Conservation (phyloP, 2,888 invertebrate genomes). For the Nebria salina region DNA sequence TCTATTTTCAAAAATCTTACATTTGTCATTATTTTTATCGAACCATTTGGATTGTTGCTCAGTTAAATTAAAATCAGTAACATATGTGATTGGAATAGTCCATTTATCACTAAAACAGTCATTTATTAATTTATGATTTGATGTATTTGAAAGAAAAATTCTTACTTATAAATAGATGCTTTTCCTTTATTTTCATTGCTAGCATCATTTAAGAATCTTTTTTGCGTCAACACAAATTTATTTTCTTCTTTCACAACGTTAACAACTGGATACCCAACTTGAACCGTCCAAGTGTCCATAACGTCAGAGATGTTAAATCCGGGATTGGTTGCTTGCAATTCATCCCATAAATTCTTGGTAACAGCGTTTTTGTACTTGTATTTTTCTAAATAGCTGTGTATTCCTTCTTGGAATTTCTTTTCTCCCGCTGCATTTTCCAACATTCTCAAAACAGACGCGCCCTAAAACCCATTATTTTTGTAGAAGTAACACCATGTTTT, state of each 20-base stretch:
- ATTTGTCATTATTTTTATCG: constrained; percentile 61
- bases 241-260: constrained; percentile 65
- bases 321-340: constrained; percentile 68
- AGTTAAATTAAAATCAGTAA: constrained; percentile 64
- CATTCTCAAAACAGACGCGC: constrained; percentile 90
- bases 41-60: constrained; percentile 52
- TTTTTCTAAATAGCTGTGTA: constrained; percentile 77
- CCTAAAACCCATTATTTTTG: constrained; percentile 64
- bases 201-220: constrained; percentile 78
- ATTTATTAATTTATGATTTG: constrained; percentile 6
- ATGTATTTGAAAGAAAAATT: neutral
- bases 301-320: constrained; percentile 67
- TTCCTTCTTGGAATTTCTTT: constrained; percentile 75
- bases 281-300: constrained; percentile 90
- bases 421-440: constrained; percentile 81
- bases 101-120: constrained; percentile 76
- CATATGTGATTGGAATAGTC: constrained; percentile 85
- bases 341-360: constrained; percentile 79
- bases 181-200: constrained; percentile 66
- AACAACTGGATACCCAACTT: constrained; percentile 88
- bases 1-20: constrained; percentile 58
- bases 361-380: constrained; percentile 79
- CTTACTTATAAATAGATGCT: constrained; percentile 62
- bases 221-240: constrained; percentile 74
- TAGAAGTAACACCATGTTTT: no score